Base-by-base conservation (phyloP, 1,140 invertebrate genomes). In the Himalopsyche phryganea region DNA sequence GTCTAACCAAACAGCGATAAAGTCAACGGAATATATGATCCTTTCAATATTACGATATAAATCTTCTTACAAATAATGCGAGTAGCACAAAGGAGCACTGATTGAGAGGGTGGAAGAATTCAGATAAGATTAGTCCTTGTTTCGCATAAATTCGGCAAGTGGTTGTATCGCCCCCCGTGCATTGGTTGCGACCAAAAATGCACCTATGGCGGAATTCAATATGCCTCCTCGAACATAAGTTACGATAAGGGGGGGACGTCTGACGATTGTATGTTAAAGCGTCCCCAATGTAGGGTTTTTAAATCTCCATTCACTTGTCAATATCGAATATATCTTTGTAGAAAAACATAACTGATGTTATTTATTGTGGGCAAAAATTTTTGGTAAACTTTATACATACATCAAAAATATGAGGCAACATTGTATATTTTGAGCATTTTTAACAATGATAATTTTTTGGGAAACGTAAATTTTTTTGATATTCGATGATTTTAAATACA, bases 121-220 rank as follows among this genome's bases (percentile, higher is more conserved):
- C 52, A 52, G 61, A 63, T 63, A 63, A 63, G 61, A 63, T 63
- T 63, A 63, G 57, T 45, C 57, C 56, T 60, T 63, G 57, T 63
- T 63, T 59, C 52, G 47, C 42, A 58, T 56, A 58, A 42, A 59
- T 55, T 55, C 56, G 47, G 35, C 46, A 55, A 59, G 59, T 50
- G 47, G 47, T 48, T 40, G 40, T 50, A 53, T 50, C 51, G 15
- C 15, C 33, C 33, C 51, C 42, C 41, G 23, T 28, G 23, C 15
- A 15, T 11, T 13, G 38, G 4, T 40, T 45, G 14, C 47, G 6
- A 17, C 40, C 11, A 40, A 40, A 40, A 13, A 13, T 40, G n/a
- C 38, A n/a, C 38, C 38, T 40, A n/a, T 15, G 36, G 4, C 17
- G 45, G 45, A 49, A 48, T 58, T 58, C 56, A 58, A 58, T 58